Base-by-base conservation (phyloP, 2,797 vertebrate genomes). In the Peromyscus melanophrys region DNA sequence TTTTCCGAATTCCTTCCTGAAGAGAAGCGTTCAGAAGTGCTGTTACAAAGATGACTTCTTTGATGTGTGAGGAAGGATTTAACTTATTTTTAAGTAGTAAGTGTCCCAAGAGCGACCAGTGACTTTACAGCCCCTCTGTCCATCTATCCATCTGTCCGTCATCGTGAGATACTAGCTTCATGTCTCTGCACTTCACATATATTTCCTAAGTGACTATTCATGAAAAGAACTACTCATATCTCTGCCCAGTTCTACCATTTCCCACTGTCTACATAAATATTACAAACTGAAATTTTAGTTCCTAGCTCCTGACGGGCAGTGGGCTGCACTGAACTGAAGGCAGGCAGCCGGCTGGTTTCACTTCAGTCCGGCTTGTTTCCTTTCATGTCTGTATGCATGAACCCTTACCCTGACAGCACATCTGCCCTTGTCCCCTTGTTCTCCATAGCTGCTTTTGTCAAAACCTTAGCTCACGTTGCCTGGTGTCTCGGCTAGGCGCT, bases 331-430 rank as follows among this genome's bases (percentile, higher is more conserved):
- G 55, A 63, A 34, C 46, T 40, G 43, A 65, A 78, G 55, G 73
- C 90, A 65, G 65, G 11, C 46, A 46, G 0, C 40, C 17, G 21
- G 6, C 17, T 31, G n/a, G 63, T 65, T 94, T 88, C 40, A 37
- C 40, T 65, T 29, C 23, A n/a, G 25, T 57, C 25, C 43, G 8
- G 29, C 78, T 94, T 89, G 55, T 92, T 94, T 95, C 75, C 52
- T 81, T 95, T 78, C 71, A 31, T 86, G 63, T 34, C 19, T 23
- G 0, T 40, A 59, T 31, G 37, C n/a, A 16, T 76, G 14, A 16
- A 8, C 3, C 82, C 63, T 83, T 87, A 43, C 29, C 63, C 76
- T 80, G n/a, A 86, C 91, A 69, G 49, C 76, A 89, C 13, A 61
- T 37, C 83, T 84, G 37, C 67, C 67, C 61, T 77, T 1, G 37